Evolutionary conservation across 2,797 vertebrate genomes (phyloP), one percentile per base, ranked within the genome.

Genomic region (Sebastes itinus): DNA sequence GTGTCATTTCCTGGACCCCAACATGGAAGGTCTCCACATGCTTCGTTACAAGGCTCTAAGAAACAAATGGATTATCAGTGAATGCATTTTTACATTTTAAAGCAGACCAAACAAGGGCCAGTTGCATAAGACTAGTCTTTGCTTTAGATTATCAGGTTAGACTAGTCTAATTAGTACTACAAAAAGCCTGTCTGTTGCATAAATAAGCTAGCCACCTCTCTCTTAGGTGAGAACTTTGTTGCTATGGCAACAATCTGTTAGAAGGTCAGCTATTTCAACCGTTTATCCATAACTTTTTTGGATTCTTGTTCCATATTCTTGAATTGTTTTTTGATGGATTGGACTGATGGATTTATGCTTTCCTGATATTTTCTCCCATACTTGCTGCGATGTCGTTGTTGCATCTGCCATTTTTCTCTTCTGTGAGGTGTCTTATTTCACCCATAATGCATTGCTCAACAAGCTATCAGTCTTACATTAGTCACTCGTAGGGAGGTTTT

Each of bases 1-100:
- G 94, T 93, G 67, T 95, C 92, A 1, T 92, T 96, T 75, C 93
- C 92, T 1, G 97, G 95, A 7, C 97, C 97, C 98, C 98, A 99
- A 88, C 98, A 99, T 7, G 91, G 89, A 1, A 90, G 90, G 0
- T 92, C 90, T 83, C 91, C 89, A 84, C 98, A 99, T 38, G 67
- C 91, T 72, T 93, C 64, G n/a, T 97, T 82, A 89, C 98, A 99
- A 0, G 92, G 88, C 75, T 93, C 98, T 99, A 87, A 68, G 38
- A 83, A 7, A 68, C 0, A 12, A 63, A 22, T 4, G 35, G 3
- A 67, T 56, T 0, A 32, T 84, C 23, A 82, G 32, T 38, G 25
- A 5, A 32, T 61, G 20, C 6, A 75, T 35, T 67, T 82, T 72
- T 3, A 33, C 7, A 54, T 58, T 28, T 20, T 12, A 78, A 81